phyloP scores from a whole-genome alignment of 2,888 invertebrate species.

The Xylota segnis region DNA sequence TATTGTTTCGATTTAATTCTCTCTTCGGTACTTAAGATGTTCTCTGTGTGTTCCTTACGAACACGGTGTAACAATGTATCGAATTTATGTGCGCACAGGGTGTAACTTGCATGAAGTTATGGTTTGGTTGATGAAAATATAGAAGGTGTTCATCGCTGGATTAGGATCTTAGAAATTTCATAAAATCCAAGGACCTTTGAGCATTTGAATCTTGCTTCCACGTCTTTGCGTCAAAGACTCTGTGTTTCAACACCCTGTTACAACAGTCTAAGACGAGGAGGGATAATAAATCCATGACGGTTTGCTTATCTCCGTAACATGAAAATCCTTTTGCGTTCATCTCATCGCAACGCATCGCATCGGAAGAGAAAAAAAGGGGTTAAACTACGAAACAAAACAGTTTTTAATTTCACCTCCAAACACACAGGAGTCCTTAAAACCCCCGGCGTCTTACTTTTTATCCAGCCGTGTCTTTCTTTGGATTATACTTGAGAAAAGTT shows the following conservation, averaged over 20 bases:
- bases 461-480: neutral
- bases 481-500: slow-evolving; percentile 23
- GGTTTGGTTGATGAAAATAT: neutral
- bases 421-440: slow-evolving; percentile 15
- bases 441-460: neutral
- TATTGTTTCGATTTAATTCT: slow-evolving; percentile 51
- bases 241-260: neutral
- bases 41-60: neutral
- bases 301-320: neutral
- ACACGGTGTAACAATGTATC: too few relatives aligned
- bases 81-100: slow-evolving; percentile 6
- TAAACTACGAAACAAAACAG: neutral
- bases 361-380: neutral
- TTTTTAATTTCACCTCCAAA: slow-evolving; percentile 37
- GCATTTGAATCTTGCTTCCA: too few relatives aligned
- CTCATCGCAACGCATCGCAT: neutral
- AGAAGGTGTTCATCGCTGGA: neutral
- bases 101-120: neutral
- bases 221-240: neutral
- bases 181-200: too few relatives aligned
- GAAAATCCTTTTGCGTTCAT: slow-evolving; percentile 14
- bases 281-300: too few relatives aligned
- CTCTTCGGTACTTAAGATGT: slow-evolving; percentile 27
- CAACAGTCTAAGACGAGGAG: neutral
- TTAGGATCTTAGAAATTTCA: too few relatives aligned